Percentiles rank a stretch among this genome's conserved stretches.
These are phyloP conservation scores for Melospiza melodia DNA, from an alignment of 2,113 vertebrate genomes.

Conservation along the genomic window DNA sequence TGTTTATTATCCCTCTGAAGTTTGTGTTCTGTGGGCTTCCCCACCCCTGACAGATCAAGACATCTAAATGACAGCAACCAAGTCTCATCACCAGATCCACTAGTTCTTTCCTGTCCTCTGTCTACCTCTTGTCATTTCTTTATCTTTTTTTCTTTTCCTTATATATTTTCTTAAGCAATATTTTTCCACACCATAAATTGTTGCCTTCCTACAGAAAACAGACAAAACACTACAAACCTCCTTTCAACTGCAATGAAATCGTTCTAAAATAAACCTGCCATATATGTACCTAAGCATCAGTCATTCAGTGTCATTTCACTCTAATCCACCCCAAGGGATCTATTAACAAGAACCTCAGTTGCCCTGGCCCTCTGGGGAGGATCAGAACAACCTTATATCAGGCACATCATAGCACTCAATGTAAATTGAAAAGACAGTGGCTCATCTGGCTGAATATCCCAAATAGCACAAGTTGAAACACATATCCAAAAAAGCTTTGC, in stretches of 20 bases:
- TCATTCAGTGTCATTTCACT: background rate
- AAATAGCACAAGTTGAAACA: background rate
- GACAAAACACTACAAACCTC: background rate
- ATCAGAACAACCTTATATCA: background rate
- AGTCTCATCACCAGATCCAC: background rate
- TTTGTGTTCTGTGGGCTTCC: background rate
- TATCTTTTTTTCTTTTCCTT: background rate
- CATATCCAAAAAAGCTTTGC: background rate
- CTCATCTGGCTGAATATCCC: background rate
- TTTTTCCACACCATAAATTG: background rate
- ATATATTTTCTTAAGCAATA: background rate
- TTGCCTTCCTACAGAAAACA: background rate
- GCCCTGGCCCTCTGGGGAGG: background rate
- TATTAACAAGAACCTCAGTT: background rate
- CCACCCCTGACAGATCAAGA: background rate
- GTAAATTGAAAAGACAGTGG: background rate
- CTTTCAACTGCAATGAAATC: background rate
- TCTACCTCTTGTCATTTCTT: background rate
- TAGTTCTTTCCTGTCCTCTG: background rate
- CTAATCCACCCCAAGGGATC: background rate
- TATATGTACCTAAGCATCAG: too few relatives aligned
- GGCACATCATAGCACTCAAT: background rate
- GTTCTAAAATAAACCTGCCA: background rate
- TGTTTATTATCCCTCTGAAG: fast-evolving
- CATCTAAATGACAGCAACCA: background rate